Percentiles rank a stretch among this genome's conserved stretches.
Conservation (phyloP, 2,888 invertebrate species). For the Chrysolina oricalcia region DNA sequence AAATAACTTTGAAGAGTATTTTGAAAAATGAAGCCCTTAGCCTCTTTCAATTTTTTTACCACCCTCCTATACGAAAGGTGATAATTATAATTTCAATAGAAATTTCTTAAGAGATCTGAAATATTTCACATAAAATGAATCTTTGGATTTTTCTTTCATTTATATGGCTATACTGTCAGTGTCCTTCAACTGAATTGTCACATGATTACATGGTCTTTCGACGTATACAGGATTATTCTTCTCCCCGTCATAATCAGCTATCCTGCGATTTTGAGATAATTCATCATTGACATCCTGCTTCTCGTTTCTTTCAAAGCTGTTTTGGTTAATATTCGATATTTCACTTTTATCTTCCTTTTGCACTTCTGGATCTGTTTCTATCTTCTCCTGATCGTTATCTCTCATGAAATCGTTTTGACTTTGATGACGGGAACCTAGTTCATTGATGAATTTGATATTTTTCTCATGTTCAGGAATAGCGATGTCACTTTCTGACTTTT, state of each 20-base stretch:
- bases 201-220: too few species aligned
- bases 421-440: neutral
- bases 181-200: neutral
- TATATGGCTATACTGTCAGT: neutral
- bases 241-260: too few species aligned
- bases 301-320: neutral
- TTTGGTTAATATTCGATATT: neutral
- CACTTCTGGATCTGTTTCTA: conserved; percentile 3
- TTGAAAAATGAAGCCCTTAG: too few species aligned
- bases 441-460: neutral
- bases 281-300: neutral
- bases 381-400: conserved; percentile 8
- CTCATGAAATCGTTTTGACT: neutral
- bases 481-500: neutral
- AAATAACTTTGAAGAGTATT: too few species aligned
- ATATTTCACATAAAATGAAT: neutral
- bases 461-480: conserved; percentile 7
- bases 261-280: neutral
- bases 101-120: too few species aligned
- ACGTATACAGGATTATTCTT: too few species aligned
- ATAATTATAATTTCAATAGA: too few species aligned
- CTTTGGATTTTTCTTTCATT: neutral
- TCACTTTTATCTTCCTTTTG: neutral
- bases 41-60: too few species aligned
- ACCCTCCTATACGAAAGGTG: too few species aligned